These are phyloP conservation scores for Athrips mouffetella DNA, from an alignment of 2,888 invertebrate species.

Conservation along the genomic window DNA sequence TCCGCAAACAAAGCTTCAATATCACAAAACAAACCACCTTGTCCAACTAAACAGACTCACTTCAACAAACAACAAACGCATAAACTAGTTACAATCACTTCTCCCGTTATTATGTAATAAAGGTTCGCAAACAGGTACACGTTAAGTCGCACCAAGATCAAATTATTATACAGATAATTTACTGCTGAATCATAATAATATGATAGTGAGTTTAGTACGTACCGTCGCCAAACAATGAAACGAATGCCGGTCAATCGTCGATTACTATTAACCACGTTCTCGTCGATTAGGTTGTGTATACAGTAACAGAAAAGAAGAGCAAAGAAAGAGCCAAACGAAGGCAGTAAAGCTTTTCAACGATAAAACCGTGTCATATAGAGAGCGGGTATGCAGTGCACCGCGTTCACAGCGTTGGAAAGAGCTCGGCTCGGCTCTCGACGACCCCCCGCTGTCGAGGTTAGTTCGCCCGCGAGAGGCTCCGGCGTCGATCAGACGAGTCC, in stretches of 20 bases:
- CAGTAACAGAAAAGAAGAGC: slow-evolving; percentile 44
- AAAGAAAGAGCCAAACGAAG: slow-evolving; percentile 52
- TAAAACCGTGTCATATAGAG: slow-evolving; percentile 55
- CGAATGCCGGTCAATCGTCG: slow-evolving; percentile 47
- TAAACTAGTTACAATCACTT: slow-evolving; percentile 45
- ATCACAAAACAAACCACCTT: slow-evolving; percentile 30
- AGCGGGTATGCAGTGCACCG: slow-evolving; percentile 45
- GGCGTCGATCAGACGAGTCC: slow-evolving; percentile 65
- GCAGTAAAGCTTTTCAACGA: slow-evolving; percentile 59
- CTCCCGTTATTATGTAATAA: slow-evolving; percentile 22
- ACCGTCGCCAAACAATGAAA: slow-evolving; percentile 59
- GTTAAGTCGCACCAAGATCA: too few relatives aligned
- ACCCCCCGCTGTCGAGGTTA: slow-evolving; percentile 75
- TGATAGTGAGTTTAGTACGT: slow-evolving; percentile 40
- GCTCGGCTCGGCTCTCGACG: slow-evolving; percentile 53
- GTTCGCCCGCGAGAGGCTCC: slow-evolving; percentile 69
- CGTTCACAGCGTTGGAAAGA: slow-evolving; percentile 57
- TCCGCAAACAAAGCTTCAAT: slow-evolving; percentile 42
- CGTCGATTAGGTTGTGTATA: slow-evolving; percentile 48
- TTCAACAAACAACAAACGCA: too few relatives aligned
- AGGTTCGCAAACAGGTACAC: slow-evolving; percentile 20
- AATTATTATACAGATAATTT: not conserved
- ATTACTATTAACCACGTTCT: slow-evolving; percentile 50
- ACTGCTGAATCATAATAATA: slow-evolving; percentile 26
- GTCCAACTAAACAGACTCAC: too few relatives aligned